Evolutionary conservation across 2,113 vertebrate genomes (phyloP).

Genomic region (Vidua macroura): DNA sequence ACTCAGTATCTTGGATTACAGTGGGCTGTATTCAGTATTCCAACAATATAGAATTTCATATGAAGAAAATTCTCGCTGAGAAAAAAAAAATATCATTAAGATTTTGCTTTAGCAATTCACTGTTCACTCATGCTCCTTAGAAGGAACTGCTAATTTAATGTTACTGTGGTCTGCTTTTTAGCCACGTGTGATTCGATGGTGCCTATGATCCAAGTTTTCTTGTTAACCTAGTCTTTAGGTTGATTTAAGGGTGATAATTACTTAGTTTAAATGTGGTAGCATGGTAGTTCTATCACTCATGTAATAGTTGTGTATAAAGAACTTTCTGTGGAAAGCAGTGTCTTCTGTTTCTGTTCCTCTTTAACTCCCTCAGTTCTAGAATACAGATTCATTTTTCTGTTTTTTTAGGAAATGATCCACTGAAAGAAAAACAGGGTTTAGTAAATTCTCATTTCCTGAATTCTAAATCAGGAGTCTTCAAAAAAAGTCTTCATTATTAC

Average conservation of each 20-base stretch:
- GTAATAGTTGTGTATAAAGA: not conserved
- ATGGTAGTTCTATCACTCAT: not conserved
- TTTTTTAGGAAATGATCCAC: not conserved
- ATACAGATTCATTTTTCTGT: not conserved
- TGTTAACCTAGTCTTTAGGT: not conserved
- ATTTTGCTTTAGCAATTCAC: not conserved
- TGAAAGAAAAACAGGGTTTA: not conserved
- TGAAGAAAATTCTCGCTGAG: not conserved
- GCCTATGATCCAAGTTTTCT: not conserved
- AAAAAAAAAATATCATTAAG: not conserved
- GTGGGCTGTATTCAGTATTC: not conserved
- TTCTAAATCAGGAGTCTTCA: not conserved
- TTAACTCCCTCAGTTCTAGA: not conserved
- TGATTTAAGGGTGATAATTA: not conserved
- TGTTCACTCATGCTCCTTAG: not conserved
- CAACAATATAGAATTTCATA: not conserved
- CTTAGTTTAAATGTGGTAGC: not conserved
- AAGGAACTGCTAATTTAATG: not conserved
- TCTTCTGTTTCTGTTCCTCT: not conserved
- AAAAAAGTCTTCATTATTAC: not conserved
- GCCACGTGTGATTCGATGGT: not conserved
- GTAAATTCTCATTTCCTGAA: not conserved
- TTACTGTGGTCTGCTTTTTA: not conserved
- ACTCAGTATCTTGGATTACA: not conserved
- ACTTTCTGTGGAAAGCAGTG: not conserved